Evolutionary conservation across 2,888 invertebrate species (phyloP).

Genomic region (Chydorus sphaericus): DNA sequence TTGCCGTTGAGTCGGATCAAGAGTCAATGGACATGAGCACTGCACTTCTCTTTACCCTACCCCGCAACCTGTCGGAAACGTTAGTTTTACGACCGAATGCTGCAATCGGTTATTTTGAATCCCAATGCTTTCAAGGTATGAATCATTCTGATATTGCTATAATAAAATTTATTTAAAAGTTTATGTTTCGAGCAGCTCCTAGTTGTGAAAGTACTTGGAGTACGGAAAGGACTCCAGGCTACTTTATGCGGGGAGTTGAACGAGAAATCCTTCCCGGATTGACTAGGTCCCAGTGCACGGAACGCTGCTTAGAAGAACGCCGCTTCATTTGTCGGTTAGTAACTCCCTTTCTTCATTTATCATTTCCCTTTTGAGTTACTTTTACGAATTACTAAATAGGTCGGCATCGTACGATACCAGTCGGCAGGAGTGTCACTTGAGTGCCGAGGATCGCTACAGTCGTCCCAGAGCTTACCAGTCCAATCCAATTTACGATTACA

Average conservation of each 20-base stretch:
- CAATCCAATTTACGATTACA: constrained; percentile 34
- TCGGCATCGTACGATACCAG: constrained; percentile 37
- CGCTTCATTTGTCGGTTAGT: constrained; percentile 31
- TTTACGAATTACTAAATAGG: constrained; percentile 16
- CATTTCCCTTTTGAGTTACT: not conserved
- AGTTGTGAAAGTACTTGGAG: constrained; percentile 32
- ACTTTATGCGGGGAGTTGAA: constrained; percentile 30
- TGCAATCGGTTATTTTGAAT: not conserved
- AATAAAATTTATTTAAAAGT: constrained; percentile 3
- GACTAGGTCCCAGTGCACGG: constrained; percentile 32
- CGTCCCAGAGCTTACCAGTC: constrained; percentile 33
- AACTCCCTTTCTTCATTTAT: too few species aligned
- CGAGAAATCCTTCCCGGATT: constrained; percentile 24
- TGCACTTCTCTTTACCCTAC: too few species aligned
- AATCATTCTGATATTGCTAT: not conserved
- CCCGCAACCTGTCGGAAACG: not conserved
- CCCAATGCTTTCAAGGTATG: not conserved
- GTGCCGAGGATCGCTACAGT: constrained; percentile 34
- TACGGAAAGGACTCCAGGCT: constrained; percentile 35
- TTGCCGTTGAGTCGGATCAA: not conserved
- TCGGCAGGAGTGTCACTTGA: constrained; percentile 32
- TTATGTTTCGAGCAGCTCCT: constrained; percentile 22
- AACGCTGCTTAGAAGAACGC: constrained; percentile 34
- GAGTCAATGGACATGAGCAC: not conserved
- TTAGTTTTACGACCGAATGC: not conserved